Conservation (phyloP, 2,113 vertebrate species). For the Poecile atricapillus region DNA sequence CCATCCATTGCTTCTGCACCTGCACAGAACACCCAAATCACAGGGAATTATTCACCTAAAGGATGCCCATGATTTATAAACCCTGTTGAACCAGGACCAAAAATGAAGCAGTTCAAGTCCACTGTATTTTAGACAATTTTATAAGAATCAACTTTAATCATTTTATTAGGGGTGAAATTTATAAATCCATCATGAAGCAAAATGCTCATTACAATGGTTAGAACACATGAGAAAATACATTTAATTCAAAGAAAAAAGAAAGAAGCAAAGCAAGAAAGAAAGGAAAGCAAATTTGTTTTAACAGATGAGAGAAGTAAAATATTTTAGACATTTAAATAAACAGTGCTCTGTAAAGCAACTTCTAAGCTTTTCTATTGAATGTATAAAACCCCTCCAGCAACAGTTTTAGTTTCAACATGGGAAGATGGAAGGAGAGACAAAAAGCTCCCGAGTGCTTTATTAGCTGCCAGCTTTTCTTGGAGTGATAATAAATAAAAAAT, state of each 20-base stretch:
- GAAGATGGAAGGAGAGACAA: neutral
- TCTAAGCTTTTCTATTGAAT: neutral
- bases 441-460: constrained; percentile 4
- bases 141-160: neutral
- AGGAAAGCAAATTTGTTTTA: neutral
- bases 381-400: neutral
- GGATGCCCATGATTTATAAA: neutral
- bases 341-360: neutral
- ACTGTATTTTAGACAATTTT: neutral
- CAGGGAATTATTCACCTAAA: neutral
- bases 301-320: neutral
- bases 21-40: neutral
- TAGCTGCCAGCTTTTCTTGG: constrained; percentile 17
- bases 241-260: neutral
- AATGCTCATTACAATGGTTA: neutral
- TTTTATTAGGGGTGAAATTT: neutral
- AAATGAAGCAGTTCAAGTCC: neutral
- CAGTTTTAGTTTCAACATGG: neutral
- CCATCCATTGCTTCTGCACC: neutral
- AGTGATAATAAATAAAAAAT: constrained; percentile 42
- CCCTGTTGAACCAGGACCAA: neutral
- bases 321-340: neutral
- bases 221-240: neutral
- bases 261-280: neutral
- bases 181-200: neutral